Evolutionary conservation across 2,888 invertebrate genomes (phyloP), one percentile per base, ranked within the genome.

Genomic region (Cynaeus angustus): DNA sequence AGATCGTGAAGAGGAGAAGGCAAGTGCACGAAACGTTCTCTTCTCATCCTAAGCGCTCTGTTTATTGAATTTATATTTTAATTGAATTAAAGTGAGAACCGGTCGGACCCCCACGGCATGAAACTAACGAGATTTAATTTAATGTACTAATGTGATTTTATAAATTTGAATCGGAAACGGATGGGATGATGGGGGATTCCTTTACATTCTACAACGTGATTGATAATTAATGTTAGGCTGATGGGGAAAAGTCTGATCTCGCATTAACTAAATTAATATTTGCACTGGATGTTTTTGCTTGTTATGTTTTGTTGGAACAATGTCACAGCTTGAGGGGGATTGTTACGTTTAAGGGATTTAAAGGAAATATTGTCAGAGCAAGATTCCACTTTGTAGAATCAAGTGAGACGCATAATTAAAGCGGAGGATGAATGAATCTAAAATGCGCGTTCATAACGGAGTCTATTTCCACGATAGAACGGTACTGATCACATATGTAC

Each of bases 331-430:
- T 33, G 37, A 30, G 48, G 61, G n/a, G 12, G 46, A 33, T 59
- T 59, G 59, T 59, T 59, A 59, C 59, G 46, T 59, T 59, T 59
- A 59, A 59, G 61, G 61, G 61, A 48, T 61, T 61, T 48, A 61
- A 48, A 48, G 61, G 61, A 61, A 61, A 61, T 61, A 61, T 61
- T 61, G 61, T 61, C 61, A 38, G 38, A 50, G 61, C 21, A 61
- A 61, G 50, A 61, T 61, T 50, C 61, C 50, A 38, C 61, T 61
- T 61, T 50, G 50, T 61, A 21, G 48, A 61, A 50, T 50, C 50
- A 61, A 50, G 48, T 48, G 38, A 38, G 38, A 61, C 61, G 50
- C 48, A 21, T 38, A 61, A 61, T 59, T 59, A 46, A 46, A 59
- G 59, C 46, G 14, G 59, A 59, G 58, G 13, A 59, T 46, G 28